Evolutionary conservation across 2,113 vertebrate species (phyloP).

Genomic region (Tiliqua scincoides): DNA sequence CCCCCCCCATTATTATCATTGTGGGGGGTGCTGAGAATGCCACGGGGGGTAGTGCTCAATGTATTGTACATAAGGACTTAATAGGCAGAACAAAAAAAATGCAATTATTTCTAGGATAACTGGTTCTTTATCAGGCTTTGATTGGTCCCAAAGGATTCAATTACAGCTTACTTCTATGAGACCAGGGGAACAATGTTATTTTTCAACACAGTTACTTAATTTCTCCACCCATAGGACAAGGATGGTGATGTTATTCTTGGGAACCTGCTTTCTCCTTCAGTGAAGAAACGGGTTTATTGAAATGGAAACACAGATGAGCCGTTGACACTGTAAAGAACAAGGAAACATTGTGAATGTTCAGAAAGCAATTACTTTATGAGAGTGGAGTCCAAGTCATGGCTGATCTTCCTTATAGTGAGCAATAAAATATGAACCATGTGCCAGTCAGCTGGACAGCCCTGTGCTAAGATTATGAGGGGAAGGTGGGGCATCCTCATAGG

Average conservation of each 20-base stretch:
- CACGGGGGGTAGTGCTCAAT: background rate
- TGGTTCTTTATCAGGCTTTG: background rate
- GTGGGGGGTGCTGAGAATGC: background rate
- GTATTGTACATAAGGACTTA: background rate
- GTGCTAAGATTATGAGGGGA: background rate
- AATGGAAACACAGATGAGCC: background rate
- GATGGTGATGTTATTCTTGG: background rate
- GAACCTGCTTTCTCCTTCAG: background rate
- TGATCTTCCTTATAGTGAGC: background rate
- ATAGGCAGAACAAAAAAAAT: constrained; percentile 6
- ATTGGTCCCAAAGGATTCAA: fast-evolving
- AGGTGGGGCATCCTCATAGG: background rate
- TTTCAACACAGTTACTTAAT: fast-evolving
- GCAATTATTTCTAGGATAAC: constrained; percentile 33
- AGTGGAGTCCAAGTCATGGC: background rate
- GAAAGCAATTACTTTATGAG: background rate
- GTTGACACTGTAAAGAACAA: background rate
- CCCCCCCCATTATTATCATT: too few species aligned
- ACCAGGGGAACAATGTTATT: fast-evolving
- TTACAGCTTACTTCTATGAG: fast-evolving
- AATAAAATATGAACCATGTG: background rate
- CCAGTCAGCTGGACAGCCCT: background rate
- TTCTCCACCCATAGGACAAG: background rate
- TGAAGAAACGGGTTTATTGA: background rate
- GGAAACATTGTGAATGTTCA: background rate